A percentile compares a stretch with the other conserved stretches of the same genome.
phyloP scores from a whole-genome alignment of 2,888 invertebrate species.

The Empis stercorea region DNA sequence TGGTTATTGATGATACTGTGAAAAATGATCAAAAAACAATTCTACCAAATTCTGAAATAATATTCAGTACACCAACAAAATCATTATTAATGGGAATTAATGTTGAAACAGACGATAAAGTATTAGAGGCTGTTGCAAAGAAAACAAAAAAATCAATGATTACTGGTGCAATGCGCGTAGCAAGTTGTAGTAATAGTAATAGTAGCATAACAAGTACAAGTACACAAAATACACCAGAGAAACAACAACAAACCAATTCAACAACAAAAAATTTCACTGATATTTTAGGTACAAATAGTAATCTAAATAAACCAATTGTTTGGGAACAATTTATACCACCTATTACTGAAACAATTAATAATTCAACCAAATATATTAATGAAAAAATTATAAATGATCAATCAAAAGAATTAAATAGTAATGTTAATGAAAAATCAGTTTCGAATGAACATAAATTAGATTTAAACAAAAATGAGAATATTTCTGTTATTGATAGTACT shows the following conservation, averaged over 20 bases:
- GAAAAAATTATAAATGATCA: not conserved
- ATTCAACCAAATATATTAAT: conserved; percentile 1
- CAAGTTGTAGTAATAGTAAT: not conserved
- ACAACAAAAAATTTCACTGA: no score
- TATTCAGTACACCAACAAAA: not conserved
- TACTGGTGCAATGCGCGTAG: conserved; percentile 18
- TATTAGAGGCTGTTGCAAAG: conserved; percentile 30
- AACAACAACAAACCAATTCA: not conserved
- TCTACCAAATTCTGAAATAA: conserved; percentile 3
- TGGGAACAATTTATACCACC: conserved; percentile 6
- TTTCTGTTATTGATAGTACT: not conserved
- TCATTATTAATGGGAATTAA: not conserved
- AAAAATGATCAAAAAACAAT: conserved; percentile 6
- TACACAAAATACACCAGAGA: not conserved
- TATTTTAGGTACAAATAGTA: not conserved
- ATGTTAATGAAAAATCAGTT: not conserved
- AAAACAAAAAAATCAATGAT: conserved; percentile 34
- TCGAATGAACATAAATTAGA: not conserved
- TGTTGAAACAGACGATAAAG: conserved; percentile 20
- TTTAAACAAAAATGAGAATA: not conserved
- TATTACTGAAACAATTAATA: conserved; percentile 10
- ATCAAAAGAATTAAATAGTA: not conserved
- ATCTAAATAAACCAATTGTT: conserved; percentile 1
- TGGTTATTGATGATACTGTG: conserved; percentile 2
- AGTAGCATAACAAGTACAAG: conserved; percentile 4